These are phyloP conservation scores for Tetranychus truncatus DNA, from an alignment of 2,888 invertebrate species.

Conservation along the genomic window DNA sequence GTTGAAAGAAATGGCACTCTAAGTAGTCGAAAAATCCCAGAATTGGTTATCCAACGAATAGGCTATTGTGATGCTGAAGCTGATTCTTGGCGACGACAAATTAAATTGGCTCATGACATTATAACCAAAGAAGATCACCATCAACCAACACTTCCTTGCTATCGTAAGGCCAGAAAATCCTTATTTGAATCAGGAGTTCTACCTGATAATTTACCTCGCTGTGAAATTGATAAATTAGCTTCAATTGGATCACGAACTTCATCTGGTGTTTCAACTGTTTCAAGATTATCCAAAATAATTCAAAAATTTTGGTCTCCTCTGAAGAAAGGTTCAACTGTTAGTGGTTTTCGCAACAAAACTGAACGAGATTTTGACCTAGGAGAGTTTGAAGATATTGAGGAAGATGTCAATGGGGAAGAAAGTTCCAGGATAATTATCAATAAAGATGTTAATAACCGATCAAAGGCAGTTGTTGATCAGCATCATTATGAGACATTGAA, in stretches of 20 bases:
- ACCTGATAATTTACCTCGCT: background rate
- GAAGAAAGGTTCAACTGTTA: background rate
- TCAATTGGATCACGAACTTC: conserved; percentile 6
- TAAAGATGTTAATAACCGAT: background rate
- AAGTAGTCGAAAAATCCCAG: conserved; percentile 6
- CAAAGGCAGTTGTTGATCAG: background rate
- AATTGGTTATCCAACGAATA: conserved; percentile 10
- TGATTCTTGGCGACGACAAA: conserved; percentile 12
- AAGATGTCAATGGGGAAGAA: conserved; percentile 7
- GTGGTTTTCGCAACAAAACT: background rate
- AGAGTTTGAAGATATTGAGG: conserved; percentile 8
- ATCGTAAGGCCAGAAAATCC: background rate
- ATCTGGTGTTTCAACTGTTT: background rate
- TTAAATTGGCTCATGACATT: conserved; percentile 12
- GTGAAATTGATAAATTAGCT: background rate
- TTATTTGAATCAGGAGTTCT: background rate
- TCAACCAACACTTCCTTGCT: background rate
- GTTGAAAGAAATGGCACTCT: conserved; percentile 2
- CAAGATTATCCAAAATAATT: conserved; percentile 3
- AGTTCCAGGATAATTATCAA: background rate
- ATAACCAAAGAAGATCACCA: conserved; percentile 3
- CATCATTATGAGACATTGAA: conserved; percentile 10
- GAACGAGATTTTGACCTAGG: background rate
- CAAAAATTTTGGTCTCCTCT: conserved; percentile 12
- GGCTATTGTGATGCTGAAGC: conserved; percentile 9